A percentile compares a stretch with the other conserved stretches of the same genome.
Conservation (phyloP, 2,888 invertebrate species). For the Stomorhina lunata region DNA sequence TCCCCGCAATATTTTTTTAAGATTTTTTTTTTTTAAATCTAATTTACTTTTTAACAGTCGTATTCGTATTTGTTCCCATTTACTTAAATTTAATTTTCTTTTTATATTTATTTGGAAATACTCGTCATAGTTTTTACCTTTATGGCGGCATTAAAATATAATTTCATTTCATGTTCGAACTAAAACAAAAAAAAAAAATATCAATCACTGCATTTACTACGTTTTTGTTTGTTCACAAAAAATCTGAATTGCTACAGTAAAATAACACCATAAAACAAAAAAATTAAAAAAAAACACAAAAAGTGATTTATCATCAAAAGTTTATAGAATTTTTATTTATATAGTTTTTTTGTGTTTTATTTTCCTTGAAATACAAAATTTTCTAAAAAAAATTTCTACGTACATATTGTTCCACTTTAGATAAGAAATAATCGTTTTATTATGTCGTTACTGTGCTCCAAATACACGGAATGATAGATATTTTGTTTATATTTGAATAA, state of each 20-base stretch:
- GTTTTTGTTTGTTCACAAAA: neutral
- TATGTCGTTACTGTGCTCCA: neutral
- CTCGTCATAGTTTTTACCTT: slow-evolving; percentile 27
- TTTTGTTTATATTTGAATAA: too few species aligned
- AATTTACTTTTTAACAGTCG: neutral
- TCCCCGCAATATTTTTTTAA: too few species aligned
- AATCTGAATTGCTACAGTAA: neutral
- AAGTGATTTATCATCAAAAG: slow-evolving; percentile 63
- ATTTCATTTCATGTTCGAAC: slow-evolving; percentile 46
- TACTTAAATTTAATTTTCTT: neutral
- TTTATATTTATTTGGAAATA: neutral
- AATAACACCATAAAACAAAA: neutral
- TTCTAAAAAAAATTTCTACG: slow-evolving; percentile 13
- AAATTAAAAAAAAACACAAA: slow-evolving; percentile 12
- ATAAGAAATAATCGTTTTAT: slow-evolving; percentile 49
- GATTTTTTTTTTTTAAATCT: neutral
- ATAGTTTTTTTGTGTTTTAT: slow-evolving; percentile 1
- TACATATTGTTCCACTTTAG: slow-evolving; percentile 54
- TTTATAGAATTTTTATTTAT: slow-evolving; percentile 18
- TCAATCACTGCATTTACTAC: slow-evolving; percentile 49
- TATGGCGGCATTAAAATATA: slow-evolving; percentile 49
- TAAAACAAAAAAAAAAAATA: too few species aligned
- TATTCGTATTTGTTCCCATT: neutral
- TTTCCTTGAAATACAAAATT: slow-evolving; percentile 30
- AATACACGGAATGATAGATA: neutral